Evolutionary conservation across 2,888 invertebrate genomes (phyloP), one percentile per base, ranked within the genome.

Genomic region (Clusia tigrina): DNA sequence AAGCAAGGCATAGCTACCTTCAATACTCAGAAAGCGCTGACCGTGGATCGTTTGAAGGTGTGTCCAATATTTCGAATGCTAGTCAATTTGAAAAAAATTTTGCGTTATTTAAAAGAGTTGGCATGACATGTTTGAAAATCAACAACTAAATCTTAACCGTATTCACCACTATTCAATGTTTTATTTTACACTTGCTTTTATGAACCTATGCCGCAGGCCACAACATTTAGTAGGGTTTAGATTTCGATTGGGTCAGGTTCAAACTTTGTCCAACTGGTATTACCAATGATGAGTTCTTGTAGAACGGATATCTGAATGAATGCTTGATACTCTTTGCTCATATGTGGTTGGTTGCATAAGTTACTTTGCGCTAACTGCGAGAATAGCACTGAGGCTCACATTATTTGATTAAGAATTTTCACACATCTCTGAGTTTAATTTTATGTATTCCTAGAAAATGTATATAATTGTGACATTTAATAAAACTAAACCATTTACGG

Each of bases 31-130:
- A 89, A 90, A 66, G 84, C 87, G 9, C 76, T 92, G 25, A 93
- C 93, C 2, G 81, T 90, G 60, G 91, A 93, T 48, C 87, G 91
- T 2, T 84, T 94, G 2, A 87, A 90, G 68, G 82, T 82, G 48
- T 37, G 38, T 9, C 2, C 12, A 9, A 9, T 32, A 9, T 9
- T 32, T 32, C n/a, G n/a, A n/a, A n/a, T n/a, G n/a, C n/a, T n/a
- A n/a, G n/a, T n/a, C n/a, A n/a, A n/a, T n/a, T n/a, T n/a, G n/a
- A n/a, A n/a, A n/a, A n/a, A n/a, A n/a, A n/a, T n/a, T n/a, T n/a
- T n/a, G n/a, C n/a, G n/a, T n/a, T n/a, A n/a, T n/a, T n/a, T n/a
- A n/a, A n/a, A n/a, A n/a, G n/a, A n/a, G n/a, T n/a, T n/a, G n/a
- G n/a, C n/a, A n/a, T n/a, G n/a, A n/a, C n/a, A n/a, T n/a, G n/a